phyloP scores from a whole-genome alignment of 2,113 vertebrate species.

The Columbina picui region DNA sequence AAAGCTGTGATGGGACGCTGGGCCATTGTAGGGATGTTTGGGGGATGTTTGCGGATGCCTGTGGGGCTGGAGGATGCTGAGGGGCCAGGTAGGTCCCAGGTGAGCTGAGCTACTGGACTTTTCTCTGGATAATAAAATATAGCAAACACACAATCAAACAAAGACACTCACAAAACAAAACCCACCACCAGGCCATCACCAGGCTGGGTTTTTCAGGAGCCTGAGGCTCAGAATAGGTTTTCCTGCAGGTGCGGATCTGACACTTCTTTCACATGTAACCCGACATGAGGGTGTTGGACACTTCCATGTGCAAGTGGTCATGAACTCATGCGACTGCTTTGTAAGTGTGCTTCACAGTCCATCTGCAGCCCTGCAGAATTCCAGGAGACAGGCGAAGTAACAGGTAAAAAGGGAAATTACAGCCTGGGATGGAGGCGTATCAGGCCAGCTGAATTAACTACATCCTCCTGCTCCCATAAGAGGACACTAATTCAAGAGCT shows the following conservation, averaged over 20 bases:
- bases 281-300: neutral
- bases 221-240: neutral
- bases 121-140: neutral
- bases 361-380: neutral
- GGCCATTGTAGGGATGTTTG: accelerated
- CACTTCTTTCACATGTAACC: neutral
- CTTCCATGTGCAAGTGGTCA: accelerated
- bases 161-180: no score
- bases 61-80: neutral
- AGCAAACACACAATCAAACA: no score
- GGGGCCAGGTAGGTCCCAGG: no score
- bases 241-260: neutral
- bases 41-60: neutral
- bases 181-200: no score
- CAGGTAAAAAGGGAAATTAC: neutral
- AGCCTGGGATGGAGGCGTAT: neutral
- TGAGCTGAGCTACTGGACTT: neutral
- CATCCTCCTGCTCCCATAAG: neutral
- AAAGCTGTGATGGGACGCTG: no score
- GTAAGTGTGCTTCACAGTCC: neutral
- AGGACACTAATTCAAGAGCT: neutral
- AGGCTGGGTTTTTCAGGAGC: neutral
- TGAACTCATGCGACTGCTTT: neutral
- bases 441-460: neutral
- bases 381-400: neutral